Base-by-base conservation (phyloP, 2,113 vertebrate species). In the Oxyura jamaicensis region DNA sequence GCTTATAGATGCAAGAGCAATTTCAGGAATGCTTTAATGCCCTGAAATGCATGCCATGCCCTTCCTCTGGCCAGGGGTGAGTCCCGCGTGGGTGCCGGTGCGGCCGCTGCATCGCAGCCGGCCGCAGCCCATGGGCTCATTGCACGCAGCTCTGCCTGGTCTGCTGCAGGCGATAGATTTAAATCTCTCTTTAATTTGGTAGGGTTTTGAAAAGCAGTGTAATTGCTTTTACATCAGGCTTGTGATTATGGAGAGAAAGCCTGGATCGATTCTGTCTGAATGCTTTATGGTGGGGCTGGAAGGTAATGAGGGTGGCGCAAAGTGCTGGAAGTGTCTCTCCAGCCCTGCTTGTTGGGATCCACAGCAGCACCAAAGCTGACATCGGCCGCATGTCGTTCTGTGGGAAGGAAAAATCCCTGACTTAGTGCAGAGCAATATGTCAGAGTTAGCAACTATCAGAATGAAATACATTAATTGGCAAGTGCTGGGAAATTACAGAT, bases 401-500 rank as follows among this genome's bases (percentile, higher is more conserved):
- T 7, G 52, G 76, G 35, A 8, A 25, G 59, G 56, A 21, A 8
- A n/a, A 76, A 65, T 50, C 78, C 53, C 53, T 5, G 3, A 41
- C 56, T n/a, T 3, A 17, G 78, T 6, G 39, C 74, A 2, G 5
- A 86, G 66, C 66, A 58, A 15, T 31, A 26, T 60, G 69, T 58
- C 73, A 55, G 65, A 50, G 60, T 0, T 26, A 91, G 78, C 85
- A 36, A 19, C 3, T 13, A 62, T 83, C 50, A 10, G 60, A 86
- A 55, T 42, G 79, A 91, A 89, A 80, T 20, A 53, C 29, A 39
- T 73, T 88, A 78, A 91, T 15, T 90, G 94, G 86, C 89, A 79
- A 86, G 86, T 83, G 86, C 82, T 82, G 89, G 84, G 79, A 80
- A 96, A 96, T 94, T 86, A 76, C 85, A 83, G 83, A 58, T 79